Conservation (phyloP, 1,140 invertebrate species). For the Rhopalosiphum padi region DNA sequence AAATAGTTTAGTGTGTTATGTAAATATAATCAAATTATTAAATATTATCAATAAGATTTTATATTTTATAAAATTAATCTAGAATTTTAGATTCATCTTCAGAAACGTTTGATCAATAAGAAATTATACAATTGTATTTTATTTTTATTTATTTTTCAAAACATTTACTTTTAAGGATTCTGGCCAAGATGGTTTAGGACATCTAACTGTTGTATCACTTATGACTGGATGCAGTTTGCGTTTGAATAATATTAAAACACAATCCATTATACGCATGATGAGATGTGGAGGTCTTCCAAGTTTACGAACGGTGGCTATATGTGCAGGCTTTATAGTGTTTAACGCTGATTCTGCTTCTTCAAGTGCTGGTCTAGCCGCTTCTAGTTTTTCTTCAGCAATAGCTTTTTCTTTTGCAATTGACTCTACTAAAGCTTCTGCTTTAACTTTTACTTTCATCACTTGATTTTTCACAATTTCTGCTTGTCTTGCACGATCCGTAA, state of each 20-base stretch:
- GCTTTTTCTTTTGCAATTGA: conserved; percentile 91
- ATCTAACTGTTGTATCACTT: conserved; percentile 80
- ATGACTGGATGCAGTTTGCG: conserved; percentile 82
- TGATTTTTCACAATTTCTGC: conserved; percentile 95
- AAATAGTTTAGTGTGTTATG: not conserved
- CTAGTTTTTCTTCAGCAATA: conserved; percentile 87
- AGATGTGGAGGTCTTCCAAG: conserved; percentile 92
- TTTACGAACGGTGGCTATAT: conserved; percentile 95
- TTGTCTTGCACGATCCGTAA: conserved; percentile 89
- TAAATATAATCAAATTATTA: not conserved
- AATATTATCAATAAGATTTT: not conserved
- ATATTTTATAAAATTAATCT: not conserved
- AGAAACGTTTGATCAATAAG: not conserved
- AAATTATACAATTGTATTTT: not conserved
- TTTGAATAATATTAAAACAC: conserved; percentile 92
- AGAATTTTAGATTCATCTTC: not conserved
- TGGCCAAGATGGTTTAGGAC: conserved; percentile 92
- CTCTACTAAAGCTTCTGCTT: conserved; percentile 88
- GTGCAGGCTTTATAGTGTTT: conserved; percentile 95
- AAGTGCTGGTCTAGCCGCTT: conserved; percentile 88
- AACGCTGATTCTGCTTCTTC: conserved; percentile 94
- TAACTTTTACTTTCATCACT: conserved; percentile 85
- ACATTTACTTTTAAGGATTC: conserved; percentile 86
- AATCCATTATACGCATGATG: conserved; percentile 98
- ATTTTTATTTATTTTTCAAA: not conserved